Evolutionary conservation across 2,888 invertebrate species (phyloP).

Genomic region (Germaria angustata): DNA sequence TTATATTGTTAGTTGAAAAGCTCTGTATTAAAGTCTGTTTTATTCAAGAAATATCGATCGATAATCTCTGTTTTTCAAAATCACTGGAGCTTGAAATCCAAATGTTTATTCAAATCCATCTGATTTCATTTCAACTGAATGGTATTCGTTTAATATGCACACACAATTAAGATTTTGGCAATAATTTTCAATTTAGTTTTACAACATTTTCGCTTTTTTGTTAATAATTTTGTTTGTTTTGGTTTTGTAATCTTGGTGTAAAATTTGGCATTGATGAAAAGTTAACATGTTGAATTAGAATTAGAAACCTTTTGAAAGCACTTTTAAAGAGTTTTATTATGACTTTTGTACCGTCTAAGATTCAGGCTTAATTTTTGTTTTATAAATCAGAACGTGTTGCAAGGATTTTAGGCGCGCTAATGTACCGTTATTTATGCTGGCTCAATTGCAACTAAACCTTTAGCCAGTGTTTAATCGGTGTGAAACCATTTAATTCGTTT

Average conservation of each 20-base stretch:
- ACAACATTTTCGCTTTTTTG: background rate
- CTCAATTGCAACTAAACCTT: conserved; percentile 63
- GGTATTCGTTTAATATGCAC: conserved; percentile 17
- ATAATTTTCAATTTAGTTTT: conserved; percentile 20
- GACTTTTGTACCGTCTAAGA: background rate
- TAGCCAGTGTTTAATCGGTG: conserved; percentile 46
- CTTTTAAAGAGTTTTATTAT: background rate
- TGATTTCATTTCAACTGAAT: conserved; percentile 1
- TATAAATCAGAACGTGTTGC: background rate
- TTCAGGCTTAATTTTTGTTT: background rate
- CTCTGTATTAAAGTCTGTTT: conserved; percentile 1
- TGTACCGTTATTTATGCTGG: conserved; percentile 62
- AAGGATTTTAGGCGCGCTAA: conserved; percentile 26
- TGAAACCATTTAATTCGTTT: conserved; percentile 51
- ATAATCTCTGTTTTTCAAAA: background rate
- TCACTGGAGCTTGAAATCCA: conserved; percentile 45
- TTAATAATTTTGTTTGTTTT: background rate
- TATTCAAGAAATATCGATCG: conserved; percentile 17
- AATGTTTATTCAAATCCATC: conserved; percentile 17
- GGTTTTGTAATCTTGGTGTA: conserved; percentile 10
- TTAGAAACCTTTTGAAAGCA: background rate
- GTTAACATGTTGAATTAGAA: conserved; percentile 22
- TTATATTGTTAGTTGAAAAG: background rate
- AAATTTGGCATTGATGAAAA: conserved; percentile 41
- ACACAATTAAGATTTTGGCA: conserved; percentile 32